These are phyloP conservation scores for Ips typographus DNA, from an alignment of 1,140 invertebrate species.

Conservation along the genomic window DNA sequence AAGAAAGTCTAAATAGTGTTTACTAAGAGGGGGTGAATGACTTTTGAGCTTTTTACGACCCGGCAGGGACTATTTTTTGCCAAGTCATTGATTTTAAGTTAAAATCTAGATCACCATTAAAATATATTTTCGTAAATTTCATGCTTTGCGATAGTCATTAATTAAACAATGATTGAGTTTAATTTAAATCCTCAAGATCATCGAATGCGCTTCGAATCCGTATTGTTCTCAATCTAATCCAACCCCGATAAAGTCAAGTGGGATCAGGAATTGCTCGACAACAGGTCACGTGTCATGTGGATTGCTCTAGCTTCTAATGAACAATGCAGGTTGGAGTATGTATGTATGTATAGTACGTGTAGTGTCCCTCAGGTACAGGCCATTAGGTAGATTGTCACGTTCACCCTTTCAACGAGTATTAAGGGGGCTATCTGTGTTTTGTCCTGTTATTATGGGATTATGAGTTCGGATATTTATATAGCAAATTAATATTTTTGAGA, in stretches of 20 bases:
- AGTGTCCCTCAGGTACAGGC: slow-evolving; percentile 6
- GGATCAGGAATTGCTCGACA: background rate
- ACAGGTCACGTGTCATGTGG: slow-evolving; percentile 9
- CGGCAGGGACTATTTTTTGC: background rate
- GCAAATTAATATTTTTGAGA: too few relatives aligned
- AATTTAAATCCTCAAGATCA: too few relatives aligned
- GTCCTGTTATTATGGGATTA: slow-evolving; percentile 3
- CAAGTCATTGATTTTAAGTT: slow-evolving; percentile 1
- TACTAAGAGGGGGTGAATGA: background rate
- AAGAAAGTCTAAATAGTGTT: background rate
- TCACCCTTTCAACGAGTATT: background rate
- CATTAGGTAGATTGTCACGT: slow-evolving; percentile 6
- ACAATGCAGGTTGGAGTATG: slow-evolving; percentile 5
- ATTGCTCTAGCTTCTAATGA: slow-evolving; percentile 5
- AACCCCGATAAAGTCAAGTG: slow-evolving; percentile 4
- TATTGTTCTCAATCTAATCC: slow-evolving; percentile 7
- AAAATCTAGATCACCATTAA: too few relatives aligned
- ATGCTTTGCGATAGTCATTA: too few relatives aligned
- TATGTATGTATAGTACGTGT: slow-evolving; percentile 7
- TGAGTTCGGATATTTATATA: background rate
- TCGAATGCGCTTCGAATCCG: background rate
- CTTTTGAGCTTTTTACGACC: background rate
- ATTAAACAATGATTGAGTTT: too few relatives aligned
- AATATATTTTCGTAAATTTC: too few relatives aligned
- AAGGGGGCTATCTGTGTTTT: background rate